Evolutionary conservation across 1,140 invertebrate species (phyloP).

Genomic region (Tetramorium parvispinum): DNA sequence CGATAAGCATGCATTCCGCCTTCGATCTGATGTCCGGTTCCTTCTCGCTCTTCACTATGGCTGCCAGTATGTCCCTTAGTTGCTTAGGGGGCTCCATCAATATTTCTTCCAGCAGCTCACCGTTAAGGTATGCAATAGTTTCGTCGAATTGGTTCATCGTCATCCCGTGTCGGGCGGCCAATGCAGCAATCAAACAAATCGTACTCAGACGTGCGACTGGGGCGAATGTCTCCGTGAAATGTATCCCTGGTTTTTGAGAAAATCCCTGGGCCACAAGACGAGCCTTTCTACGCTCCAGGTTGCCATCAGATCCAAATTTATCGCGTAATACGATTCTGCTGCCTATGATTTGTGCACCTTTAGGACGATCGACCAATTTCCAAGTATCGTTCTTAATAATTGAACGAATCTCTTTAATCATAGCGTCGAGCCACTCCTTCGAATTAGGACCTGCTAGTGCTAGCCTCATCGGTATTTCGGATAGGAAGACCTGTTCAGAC

Average conservation of each 20-base stretch:
- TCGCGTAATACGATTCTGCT: slow-evolving; percentile 79
- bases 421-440: neutral
- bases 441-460: slow-evolving; percentile 17
- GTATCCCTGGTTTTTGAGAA: slow-evolving; percentile 63
- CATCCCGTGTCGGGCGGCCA: neutral
- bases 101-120: neutral
- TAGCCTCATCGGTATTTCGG: slow-evolving; percentile 6
- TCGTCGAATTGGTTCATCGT: neutral
- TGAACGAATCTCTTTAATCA: neutral
- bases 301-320: slow-evolving; percentile 69
- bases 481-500: neutral
- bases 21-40: neutral
- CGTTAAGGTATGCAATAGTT: neutral
- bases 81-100: neutral
- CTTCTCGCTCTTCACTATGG: neutral
- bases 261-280: slow-evolving; percentile 80
- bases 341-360: slow-evolving; percentile 67
- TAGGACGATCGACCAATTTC: neutral
- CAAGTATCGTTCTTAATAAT: neutral
- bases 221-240: slow-evolving; percentile 61
- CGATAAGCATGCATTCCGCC: neutral
- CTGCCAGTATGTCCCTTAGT: too few relatives aligned
- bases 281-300: slow-evolving; percentile 77
- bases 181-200: neutral
- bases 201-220: neutral